Evolutionary conservation across 2,113 vertebrate genomes (phyloP).

Genomic region (Athene noctua): DNA sequence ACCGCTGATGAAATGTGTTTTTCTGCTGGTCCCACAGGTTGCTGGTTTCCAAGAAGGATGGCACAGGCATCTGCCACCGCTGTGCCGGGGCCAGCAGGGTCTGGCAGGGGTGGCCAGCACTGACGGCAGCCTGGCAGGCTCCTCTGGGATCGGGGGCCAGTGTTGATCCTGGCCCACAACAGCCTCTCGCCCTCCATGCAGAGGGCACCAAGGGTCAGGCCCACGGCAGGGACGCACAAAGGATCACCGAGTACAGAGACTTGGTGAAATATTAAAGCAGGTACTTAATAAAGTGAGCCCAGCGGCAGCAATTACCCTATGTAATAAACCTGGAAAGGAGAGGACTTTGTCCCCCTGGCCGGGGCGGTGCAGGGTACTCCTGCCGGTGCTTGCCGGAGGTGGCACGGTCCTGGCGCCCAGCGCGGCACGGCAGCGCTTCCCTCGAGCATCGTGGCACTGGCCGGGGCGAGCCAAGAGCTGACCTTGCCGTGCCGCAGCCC

Average conservation of each 20-base stretch:
- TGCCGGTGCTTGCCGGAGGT: neutral
- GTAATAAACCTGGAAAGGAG: slow-evolving; percentile 28
- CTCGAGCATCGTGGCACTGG: neutral
- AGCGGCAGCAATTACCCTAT: neutral
- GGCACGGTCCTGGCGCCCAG: rapidly evolving
- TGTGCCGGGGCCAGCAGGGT: rapidly evolving
- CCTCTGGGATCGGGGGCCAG: rapidly evolving
- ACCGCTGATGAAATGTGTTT: neutral
- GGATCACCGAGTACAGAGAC: neutral
- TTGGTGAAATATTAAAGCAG: slow-evolving; percentile 47
- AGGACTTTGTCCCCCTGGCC: slow-evolving; percentile 13
- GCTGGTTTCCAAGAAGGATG: neutral
- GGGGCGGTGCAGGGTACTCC: neutral
- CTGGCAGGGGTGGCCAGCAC: rapidly evolving
- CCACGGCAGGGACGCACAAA: neutral
- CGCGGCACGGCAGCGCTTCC: neutral
- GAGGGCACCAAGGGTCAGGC: neutral
- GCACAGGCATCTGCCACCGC: neutral
- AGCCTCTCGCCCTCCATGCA: rapidly evolving
- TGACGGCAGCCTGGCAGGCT: rapidly evolving
- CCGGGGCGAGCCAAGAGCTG: neutral
- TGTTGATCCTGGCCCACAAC: rapidly evolving
- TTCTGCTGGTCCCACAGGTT: neutral
- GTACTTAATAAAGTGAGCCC: neutral
- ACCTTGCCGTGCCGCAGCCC: rapidly evolving